phyloP scores from a whole-genome alignment of 1,140 invertebrate genomes.

The Idris sp. region DNA sequence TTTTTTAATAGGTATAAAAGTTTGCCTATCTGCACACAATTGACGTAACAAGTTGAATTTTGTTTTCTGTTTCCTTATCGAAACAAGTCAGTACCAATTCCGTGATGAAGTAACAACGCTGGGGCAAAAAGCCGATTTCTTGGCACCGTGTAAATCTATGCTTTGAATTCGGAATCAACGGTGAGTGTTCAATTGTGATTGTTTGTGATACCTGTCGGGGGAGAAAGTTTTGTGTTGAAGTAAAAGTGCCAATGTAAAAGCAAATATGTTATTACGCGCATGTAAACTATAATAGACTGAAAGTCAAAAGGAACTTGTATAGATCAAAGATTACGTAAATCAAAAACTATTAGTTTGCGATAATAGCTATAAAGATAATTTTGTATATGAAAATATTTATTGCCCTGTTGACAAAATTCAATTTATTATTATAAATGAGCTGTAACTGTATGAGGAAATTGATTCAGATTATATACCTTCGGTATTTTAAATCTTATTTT shows the following conservation, averaged over 20 bases:
- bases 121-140: constrained; percentile 14
- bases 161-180: constrained; percentile 23
- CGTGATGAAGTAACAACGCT: constrained; percentile 24
- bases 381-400: too few relatives aligned
- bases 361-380: constrained; percentile 2
- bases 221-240: constrained; percentile 36
- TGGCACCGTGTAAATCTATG: constrained; percentile 12
- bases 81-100: constrained; percentile 32
- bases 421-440: too few relatives aligned
- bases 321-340: constrained; percentile 39
- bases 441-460: too few relatives aligned
- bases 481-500: too few relatives aligned
- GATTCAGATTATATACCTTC: too few relatives aligned
- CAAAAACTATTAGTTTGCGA: constrained; percentile 14
- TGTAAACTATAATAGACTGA: constrained; percentile 25
- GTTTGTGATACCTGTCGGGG: constrained; percentile 16
- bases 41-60: constrained; percentile 34
- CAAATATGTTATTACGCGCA: constrained; percentile 39
- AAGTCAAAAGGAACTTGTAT: constrained; percentile 15
- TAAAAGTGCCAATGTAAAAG: constrained; percentile 35
- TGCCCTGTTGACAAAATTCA: too few relatives aligned
- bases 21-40: too few relatives aligned
- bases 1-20: too few relatives aligned
- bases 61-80: constrained; percentile 14
- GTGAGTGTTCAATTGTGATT: constrained; percentile 23